Percentiles rank a stretch among this genome's conserved stretches.
Evolutionary conservation across 2,888 invertebrate genomes (phyloP).

Genomic region (Polyploca ridens): DNA sequence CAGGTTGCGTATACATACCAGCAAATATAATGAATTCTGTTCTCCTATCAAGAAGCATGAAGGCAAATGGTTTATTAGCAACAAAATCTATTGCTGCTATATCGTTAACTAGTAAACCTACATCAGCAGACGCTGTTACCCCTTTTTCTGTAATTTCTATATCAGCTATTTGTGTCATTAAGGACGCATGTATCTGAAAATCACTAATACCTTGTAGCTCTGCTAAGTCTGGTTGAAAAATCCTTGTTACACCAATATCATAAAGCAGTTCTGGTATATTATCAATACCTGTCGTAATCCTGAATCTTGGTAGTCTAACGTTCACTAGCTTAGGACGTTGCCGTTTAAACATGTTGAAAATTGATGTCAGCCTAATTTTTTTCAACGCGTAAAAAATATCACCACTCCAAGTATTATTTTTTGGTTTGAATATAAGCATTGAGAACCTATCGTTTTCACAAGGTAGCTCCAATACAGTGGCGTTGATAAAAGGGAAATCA

Average conservation of each 20-base stretch:
- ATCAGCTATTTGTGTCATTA: conserved; percentile 58
- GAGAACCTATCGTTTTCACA: conserved; percentile 44
- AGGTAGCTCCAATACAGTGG: conserved; percentile 60
- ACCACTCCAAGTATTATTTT: conserved; percentile 33
- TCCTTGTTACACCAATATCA: conserved; percentile 66
- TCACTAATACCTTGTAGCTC: conserved; percentile 59
- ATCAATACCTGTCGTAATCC: conserved; percentile 49
- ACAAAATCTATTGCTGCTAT: conserved; percentile 43
- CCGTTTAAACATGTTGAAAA: conserved; percentile 51
- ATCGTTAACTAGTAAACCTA: conserved; percentile 36
- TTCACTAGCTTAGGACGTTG: conserved; percentile 43
- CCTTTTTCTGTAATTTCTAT: conserved; percentile 63
- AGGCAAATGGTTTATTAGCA: conserved; percentile 62
- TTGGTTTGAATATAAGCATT: conserved; percentile 62
- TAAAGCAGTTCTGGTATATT: conserved; percentile 60
- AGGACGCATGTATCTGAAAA: conserved; percentile 52
- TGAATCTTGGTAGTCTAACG: conserved; percentile 63
- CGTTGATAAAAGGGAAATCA: conserved; percentile 47
- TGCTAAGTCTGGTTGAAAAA: conserved; percentile 59
- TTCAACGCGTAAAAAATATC: conserved; percentile 59
- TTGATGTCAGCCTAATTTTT: conserved; percentile 47
- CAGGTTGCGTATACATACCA: conserved; percentile 60
- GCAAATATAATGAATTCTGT: conserved; percentile 65
- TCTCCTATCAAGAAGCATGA: conserved; percentile 57
- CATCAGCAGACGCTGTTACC: conserved; percentile 36